Evolutionary conservation across 2,113 vertebrate species (phyloP), one percentile per base, ranked within the genome.

Genomic region (Mustela nigripes): DNA sequence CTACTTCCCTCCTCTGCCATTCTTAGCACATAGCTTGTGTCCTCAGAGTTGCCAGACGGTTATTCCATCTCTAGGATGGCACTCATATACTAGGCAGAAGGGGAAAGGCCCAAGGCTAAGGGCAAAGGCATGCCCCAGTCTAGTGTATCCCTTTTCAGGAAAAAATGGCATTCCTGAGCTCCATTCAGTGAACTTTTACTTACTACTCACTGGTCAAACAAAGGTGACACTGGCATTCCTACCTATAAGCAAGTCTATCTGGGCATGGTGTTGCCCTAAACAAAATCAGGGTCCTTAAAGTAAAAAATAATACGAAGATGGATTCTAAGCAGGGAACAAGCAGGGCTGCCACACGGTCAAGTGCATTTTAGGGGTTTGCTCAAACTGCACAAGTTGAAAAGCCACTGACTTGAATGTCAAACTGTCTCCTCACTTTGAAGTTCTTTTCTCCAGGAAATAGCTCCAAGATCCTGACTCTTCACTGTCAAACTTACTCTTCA

Each of bases 341-440:
- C 31, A 88, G 19, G 21, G n/a, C 24, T 71, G 16, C 50, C 33
- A 87, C 26, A 65, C 2, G 4, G 90, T 39, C 21, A 81, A 69
- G 18, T 50, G 60, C 31, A 81, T 89, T 94, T 78, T 50, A 83
- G 45, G 42, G n/a, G 94, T 96, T 53, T 82, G 58, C 18, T 48
- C 19, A 97, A 36, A 33, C 76, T 81, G 76, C 39, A 88, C 42
- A 80, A 63, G 22, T 60, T 42, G 94, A 80, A 97, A 98, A 60
- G 56, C 3, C 69, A 95, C 0, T 33, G 62, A 79, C 21, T 83
- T 83, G 91, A 83, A 78, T 60, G 33, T 94, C 87, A 87, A 84
- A 92, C 5, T 56, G n/a, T 78, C 69, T 95, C 65, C 33, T 60
- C 63, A 92, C 33, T 39, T 92, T 42, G 78, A 50, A 48, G 21